Base-by-base conservation (phyloP, 2,797 vertebrate species). In the Xiphorhynchus erythropygius region DNA sequence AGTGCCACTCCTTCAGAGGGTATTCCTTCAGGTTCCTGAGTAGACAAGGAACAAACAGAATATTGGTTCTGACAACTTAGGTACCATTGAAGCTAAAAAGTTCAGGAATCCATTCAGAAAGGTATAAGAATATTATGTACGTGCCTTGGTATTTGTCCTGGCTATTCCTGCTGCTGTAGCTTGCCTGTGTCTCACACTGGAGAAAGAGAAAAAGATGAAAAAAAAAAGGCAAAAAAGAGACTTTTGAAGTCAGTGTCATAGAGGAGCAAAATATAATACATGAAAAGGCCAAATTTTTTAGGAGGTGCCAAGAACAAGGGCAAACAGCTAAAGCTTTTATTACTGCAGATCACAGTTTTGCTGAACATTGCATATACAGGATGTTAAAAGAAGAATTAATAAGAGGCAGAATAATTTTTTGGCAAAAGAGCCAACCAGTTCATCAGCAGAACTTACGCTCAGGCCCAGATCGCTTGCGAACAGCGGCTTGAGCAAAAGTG, bases 271-370 rank as follows among this genome's bases (percentile, higher is more conserved):
- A 90, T 84, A 49, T 42, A 92, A 93, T 86, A 93, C 55, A 87
- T 82, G 63, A 95, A 97, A 95, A 93, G 74, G 85, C 67, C 83
- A 76, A 88, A 87, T 93, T 90, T 94, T 63, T 77, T 89, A 88
- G 65, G 77, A 95, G 83, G 64, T 91, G 93, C 94, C 88, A 94
- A 93, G 86, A 96, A 90, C 92, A 95, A 95, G 80, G 88, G 74
- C 83, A 76, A 90, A 79, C 59, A 86, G 85, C 35, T 81, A 70
- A 95, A 93, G 93, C 55, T 92, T 95, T 95, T 96, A 95, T 95
- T 95, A 84, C 70, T 94, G 88, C 83, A 84, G 91, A 93, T 95
- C 94, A 86, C 68, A 93, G 63, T 95, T 95, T 93, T 95, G 94
- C 94, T 95, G 95, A 96, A 96, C 77, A 79, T 59, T 76, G 94